Conservation (phyloP, 2,888 invertebrate genomes). For the Petrolisthes cinctipes region DNA sequence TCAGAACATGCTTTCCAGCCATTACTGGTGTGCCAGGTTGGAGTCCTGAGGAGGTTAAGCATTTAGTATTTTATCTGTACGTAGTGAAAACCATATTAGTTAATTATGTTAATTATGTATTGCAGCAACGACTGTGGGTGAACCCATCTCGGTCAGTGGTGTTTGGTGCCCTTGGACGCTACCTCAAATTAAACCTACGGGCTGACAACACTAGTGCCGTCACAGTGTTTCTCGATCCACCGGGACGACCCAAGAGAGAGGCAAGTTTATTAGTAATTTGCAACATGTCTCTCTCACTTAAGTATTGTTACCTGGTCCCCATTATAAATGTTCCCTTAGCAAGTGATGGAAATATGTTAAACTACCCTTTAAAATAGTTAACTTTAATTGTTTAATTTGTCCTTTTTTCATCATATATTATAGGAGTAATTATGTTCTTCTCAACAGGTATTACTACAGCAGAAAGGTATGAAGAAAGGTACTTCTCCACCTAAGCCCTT, state of each 20-base stretch:
- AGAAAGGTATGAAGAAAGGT: slow-evolving; percentile 59
- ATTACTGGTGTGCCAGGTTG: too few relatives aligned
- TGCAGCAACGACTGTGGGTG: slow-evolving; percentile 75
- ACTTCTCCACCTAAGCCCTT: slow-evolving; percentile 35
- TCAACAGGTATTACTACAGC: slow-evolving; percentile 63
- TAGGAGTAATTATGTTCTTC: too few relatives aligned
- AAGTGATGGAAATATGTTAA: background rate
- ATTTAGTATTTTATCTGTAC: too few relatives aligned
- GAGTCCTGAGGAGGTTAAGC: background rate
- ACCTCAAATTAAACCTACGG: slow-evolving; percentile 87
- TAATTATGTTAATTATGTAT: background rate
- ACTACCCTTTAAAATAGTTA: too few relatives aligned
- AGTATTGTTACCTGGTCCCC: background rate
- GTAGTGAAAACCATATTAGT: background rate
- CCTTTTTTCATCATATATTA: too few relatives aligned
- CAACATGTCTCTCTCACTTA: background rate
- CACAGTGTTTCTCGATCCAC: slow-evolving; percentile 90
- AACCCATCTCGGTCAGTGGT: slow-evolving; percentile 94
- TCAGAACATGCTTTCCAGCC: too few relatives aligned
- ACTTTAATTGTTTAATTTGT: too few relatives aligned
- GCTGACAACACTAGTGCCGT: slow-evolving; percentile 98
- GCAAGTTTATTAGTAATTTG: slow-evolving; percentile 55
- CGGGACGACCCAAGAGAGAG: slow-evolving; percentile 79
- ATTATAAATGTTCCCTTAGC: background rate
- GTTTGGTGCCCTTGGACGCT: slow-evolving; percentile 83